Conservation (phyloP, 1,140 invertebrate species). For the Ostrea denselamellosa region DNA sequence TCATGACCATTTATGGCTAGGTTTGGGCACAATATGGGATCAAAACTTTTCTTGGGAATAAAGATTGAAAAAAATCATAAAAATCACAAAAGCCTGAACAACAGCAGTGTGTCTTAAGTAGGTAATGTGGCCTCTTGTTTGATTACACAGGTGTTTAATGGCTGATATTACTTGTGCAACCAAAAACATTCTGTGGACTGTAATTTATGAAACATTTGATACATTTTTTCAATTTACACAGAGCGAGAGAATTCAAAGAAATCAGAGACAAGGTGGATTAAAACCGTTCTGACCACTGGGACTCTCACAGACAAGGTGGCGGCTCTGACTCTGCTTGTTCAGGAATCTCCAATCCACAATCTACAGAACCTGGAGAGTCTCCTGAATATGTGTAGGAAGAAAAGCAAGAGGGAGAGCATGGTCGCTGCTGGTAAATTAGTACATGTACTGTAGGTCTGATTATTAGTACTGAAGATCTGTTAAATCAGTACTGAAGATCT, state of each 20-base stretch:
- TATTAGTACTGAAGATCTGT: too few species aligned
- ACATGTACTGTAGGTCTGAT: too few species aligned
- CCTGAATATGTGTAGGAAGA: slow-evolving; percentile 88
- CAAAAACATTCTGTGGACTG: neutral
- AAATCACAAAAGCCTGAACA: too few species aligned
- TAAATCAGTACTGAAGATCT: too few species aligned
- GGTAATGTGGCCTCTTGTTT: too few species aligned
- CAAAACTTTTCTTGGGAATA: too few species aligned
- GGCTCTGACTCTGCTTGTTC: slow-evolving; percentile 88
- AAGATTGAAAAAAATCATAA: too few species aligned
- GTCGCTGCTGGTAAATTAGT: slow-evolving; percentile 82
- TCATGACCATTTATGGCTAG: too few species aligned
- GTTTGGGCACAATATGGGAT: too few species aligned
- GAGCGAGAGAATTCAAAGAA: slow-evolving; percentile 73
- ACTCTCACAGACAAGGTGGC: slow-evolving; percentile 92
- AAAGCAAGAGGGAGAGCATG: slow-evolving; percentile 88
- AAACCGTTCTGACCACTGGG: slow-evolving; percentile 88
- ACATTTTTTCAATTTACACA: slow-evolving; percentile 51
- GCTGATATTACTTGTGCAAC: too few species aligned
- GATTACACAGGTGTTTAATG: too few species aligned
- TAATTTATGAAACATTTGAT: neutral
- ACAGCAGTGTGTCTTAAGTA: too few species aligned
- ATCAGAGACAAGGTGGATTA: slow-evolving; percentile 85
- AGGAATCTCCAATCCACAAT: slow-evolving; percentile 91
- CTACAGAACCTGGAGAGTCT: slow-evolving; percentile 85